Evolutionary conservation across 2,888 invertebrate species (phyloP).

Genomic region (Catocala fraxini): DNA sequence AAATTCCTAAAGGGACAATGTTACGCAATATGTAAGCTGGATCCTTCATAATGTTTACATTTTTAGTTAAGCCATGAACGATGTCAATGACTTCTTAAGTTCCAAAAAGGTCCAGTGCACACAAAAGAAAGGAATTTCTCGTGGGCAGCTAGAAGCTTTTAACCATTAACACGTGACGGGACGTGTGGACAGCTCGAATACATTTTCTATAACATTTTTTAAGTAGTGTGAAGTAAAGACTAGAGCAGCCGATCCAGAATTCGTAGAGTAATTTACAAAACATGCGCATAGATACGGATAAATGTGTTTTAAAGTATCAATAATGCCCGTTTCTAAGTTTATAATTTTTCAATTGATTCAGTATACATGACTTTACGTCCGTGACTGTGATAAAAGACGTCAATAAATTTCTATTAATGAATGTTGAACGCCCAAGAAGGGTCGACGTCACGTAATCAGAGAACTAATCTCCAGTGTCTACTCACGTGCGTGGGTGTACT

Average conservation of each 20-base stretch:
- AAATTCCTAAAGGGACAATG: conserved; percentile 48
- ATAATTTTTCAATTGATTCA: conserved; percentile 19
- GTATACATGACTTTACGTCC: conserved; percentile 32
- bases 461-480: conserved; percentile 79
- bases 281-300: conserved; percentile 16
- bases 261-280: conserved; percentile 10
- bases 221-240: conserved; percentile 6
- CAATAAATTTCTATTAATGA: conserved; percentile 63
- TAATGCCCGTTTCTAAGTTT: conserved; percentile 17
- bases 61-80: conserved; percentile 51
- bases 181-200: conserved; percentile 33
- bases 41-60: conserved; percentile 56
- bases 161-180: conserved; percentile 43
- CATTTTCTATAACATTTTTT: conserved; percentile 20
- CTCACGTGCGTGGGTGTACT: conserved; percentile 76
- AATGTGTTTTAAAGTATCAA: conserved; percentile 18
- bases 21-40: conserved; percentile 54
- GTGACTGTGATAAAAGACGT: conserved; percentile 35
- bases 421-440: conserved; percentile 68
- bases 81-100: conserved; percentile 60
- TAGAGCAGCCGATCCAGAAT: background rate
- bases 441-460: conserved; percentile 78
- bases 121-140: conserved; percentile 59
- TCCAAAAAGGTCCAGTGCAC: conserved; percentile 43
- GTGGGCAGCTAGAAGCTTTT: conserved; percentile 48